Evolutionary conservation across 2,888 invertebrate genomes (phyloP), one percentile per base, ranked within the genome.

Genomic region (Amphiduros pacificus): DNA sequence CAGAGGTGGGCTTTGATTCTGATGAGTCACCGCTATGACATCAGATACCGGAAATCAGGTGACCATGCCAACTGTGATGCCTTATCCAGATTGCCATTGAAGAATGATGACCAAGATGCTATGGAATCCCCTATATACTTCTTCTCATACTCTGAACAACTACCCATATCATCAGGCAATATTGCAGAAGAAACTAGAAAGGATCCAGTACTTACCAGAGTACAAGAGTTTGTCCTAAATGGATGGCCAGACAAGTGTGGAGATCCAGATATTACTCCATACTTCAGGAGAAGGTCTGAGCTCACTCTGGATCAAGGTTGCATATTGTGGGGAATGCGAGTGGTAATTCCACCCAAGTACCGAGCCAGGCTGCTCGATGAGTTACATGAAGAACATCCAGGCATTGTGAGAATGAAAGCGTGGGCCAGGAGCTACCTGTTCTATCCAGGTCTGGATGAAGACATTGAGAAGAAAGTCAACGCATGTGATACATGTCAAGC

Each of bases 1-100:
- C 73, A 75, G 57, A 50, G 76, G 29, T 77, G 75, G 75, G 70
- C 71, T 5, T 27, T 73, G 0, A 65, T 69, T 2, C 63, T 83
- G 29, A 71, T 77, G 2, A 77, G 71, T 3, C 83, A 81, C 63
- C 66, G 75, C 53, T 80, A 76, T 67, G 65, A 66, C 6, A 75
- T 81, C 48, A 68, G 73, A 50, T 79, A 74, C 59, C 56, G 70
- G 11, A 65, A 66, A n/a, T 74, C 77, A 0, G 48, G 49, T 1
- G 54, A 70, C 2, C 77, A 77, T 65, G 74, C 70, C 1, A 74
- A 80, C 58, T 77, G 76, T 22, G 78, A 81, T 64, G 68, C 68
- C 17, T 69, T 81, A 22, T 79, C 77, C 4, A 58, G 78, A 54
- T 60, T 73, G 26, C 70, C 74, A 36, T 9, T 9, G n/a, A 20